Base-by-base conservation (phyloP, 2,797 vertebrate genomes). In the Momotus momota region DNA sequence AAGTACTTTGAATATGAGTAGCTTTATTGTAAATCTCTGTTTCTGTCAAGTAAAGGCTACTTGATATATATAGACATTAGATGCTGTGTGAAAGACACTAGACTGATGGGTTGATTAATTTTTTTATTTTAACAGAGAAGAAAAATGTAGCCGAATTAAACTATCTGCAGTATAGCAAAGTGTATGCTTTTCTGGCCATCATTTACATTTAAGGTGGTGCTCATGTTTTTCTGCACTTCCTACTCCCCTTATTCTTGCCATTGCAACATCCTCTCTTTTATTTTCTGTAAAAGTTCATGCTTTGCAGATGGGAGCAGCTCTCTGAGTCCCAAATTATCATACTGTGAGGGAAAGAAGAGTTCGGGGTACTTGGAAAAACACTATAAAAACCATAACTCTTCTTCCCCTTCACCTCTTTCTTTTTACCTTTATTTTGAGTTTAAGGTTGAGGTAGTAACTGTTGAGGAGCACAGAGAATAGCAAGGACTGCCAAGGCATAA, bases 371-470 rank as follows among this genome's bases (percentile, higher is more conserved):
- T 71, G 31, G 15, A 89, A 38, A 87, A 95, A 69, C 7, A 41
- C 7, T 75, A 3, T 3, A 61, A 86, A 85, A 61, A 2, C 3
- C 57, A 51, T 21, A 67, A 27, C 3, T 7, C 6, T 17, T 54
- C 1, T 6, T 5, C 3, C 6, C 8, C 8, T 25, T 2, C 7
- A 8, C 20, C 6, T 4, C 13, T 17, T 8, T 9, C 15, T 61
- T 25, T 77, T 62, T 83, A 6, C 20, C 22, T 58, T 45, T 49
- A 8, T 27, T 70, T 77, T 57, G 35, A 81, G 15, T 33, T 85
- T 0, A 0, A 79, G 64, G 23, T 8, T 0, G 0, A 79, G 64
- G 23, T 8, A 48, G 9, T 31, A 66, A 46, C 14, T 45, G 13
- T 10, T 33, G 35, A 33, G 26, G 15, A 4, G 5, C 43, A 51